These are phyloP conservation scores for Aphelocoma californica DNA, from an alignment of 2,797 vertebrate species.

Conservation along the genomic window DNA sequence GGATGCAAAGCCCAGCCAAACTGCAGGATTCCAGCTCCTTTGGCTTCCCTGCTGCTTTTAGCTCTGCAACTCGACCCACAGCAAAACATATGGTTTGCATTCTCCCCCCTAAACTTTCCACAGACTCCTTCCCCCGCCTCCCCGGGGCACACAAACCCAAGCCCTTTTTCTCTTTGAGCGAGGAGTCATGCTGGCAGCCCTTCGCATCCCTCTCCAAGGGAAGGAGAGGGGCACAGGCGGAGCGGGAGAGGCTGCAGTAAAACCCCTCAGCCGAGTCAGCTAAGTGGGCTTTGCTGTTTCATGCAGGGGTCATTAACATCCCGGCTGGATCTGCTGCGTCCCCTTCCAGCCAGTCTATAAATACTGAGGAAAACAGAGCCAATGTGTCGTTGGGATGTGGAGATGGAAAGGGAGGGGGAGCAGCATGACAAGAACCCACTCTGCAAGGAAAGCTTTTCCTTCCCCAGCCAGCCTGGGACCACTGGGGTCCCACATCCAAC, in stretches of 20 bases:
- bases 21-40: neutral
- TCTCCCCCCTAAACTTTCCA: neutral
- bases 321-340: neutral
- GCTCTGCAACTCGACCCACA: slow-evolving; percentile 12
- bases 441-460: neutral
- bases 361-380: slow-evolving; percentile 22
- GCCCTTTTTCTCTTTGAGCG: neutral
- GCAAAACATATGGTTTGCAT: slow-evolving; percentile 47
- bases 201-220: neutral
- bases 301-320: slow-evolving; percentile 42
- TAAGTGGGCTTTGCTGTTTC: slow-evolving; percentile 17
- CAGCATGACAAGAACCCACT: neutral
- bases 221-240: neutral
- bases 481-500: neutral
- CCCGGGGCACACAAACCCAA: neutral
- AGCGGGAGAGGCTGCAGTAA: neutral
- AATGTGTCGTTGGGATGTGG: neutral
- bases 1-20: neutral
- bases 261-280: slow-evolving; percentile 1
- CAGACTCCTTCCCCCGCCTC: neutral
- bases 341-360: slow-evolving; percentile 37
- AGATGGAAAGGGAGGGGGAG: neutral
- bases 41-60: neutral
- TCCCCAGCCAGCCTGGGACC: neutral
- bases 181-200: neutral